A percentile compares a stretch with the other conserved stretches of the same genome.
Conservation (phyloP, 2,113 vertebrate species). For the Anarrhichthys ocellatus region DNA sequence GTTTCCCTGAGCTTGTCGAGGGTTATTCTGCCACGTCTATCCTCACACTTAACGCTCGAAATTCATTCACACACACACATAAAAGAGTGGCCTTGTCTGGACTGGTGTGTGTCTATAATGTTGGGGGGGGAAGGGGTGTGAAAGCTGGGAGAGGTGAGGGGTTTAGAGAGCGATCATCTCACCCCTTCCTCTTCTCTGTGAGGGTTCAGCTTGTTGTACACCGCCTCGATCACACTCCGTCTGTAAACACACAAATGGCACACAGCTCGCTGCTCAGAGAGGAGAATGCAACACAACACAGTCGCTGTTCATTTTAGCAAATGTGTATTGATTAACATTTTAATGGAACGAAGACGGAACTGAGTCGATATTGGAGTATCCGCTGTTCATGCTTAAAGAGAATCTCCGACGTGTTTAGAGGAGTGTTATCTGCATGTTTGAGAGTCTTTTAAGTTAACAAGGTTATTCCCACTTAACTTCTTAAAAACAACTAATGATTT, state of each 20-base stretch:
- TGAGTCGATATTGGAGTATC: constrained; percentile 26
- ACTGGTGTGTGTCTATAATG: constrained; percentile 51
- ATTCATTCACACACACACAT: constrained; percentile 19
- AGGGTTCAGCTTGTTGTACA: constrained; percentile 99
- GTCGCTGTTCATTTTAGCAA: constrained; percentile 37
- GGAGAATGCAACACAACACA: constrained; percentile 17
- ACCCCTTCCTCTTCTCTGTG: constrained; percentile 98
- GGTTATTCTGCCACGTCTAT: constrained; percentile 25
- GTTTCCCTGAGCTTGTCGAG: constrained; percentile 19
- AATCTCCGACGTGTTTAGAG: constrained; percentile 19
- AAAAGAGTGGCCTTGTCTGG: constrained; percentile 45
- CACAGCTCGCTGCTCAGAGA: constrained; percentile 23
- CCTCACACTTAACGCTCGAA: constrained; percentile 21
- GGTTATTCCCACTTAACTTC: no score
- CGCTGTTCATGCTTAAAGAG: constrained; percentile 28
- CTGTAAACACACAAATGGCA: constrained; percentile 79
- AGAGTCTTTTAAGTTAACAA: neutral
- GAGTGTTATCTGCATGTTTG: constrained; percentile 15
- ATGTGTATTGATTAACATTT: constrained; percentile 59
- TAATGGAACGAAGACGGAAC: constrained; percentile 52
- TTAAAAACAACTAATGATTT: no score
- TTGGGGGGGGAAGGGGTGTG: constrained; percentile 3
- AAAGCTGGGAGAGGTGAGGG: constrained; percentile 40
- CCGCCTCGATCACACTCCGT: constrained; percentile 97
- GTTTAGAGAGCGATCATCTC: constrained; percentile 80